Evolutionary conservation across 1,140 invertebrate genomes (phyloP).

Genomic region (Cardiocondyla obscurior): DNA sequence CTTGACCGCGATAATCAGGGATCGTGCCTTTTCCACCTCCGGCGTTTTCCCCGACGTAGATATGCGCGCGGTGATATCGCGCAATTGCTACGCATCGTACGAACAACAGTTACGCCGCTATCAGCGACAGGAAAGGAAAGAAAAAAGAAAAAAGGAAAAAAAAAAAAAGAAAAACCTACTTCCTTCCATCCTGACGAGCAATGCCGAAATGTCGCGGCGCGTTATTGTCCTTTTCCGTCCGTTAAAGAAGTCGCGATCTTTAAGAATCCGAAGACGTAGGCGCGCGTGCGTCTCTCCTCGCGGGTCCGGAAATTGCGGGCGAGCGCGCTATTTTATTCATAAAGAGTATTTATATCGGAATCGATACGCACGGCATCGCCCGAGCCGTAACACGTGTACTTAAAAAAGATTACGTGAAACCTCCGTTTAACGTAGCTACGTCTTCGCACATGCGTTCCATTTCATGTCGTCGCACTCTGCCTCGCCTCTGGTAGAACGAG

Average conservation of each 20-base stretch:
- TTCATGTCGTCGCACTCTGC: not conserved
- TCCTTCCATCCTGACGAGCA: not conserved
- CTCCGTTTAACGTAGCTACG: not conserved
- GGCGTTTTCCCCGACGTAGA: not conserved
- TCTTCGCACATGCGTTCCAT: not conserved
- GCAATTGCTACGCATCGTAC: not conserved
- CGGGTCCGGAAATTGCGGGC: conserved; percentile 22
- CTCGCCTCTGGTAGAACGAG: not conserved
- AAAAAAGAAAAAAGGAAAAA: no score
- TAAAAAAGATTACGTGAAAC: conserved; percentile 38
- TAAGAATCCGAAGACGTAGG: not conserved
- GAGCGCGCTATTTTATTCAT: conserved; percentile 46
- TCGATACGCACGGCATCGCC: conserved; percentile 4
- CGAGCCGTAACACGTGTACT: not conserved
- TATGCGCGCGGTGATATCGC: not conserved
- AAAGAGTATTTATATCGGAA: conserved; percentile 16
- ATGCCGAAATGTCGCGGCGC: not conserved
- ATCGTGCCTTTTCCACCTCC: not conserved
- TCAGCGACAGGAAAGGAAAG: no score
- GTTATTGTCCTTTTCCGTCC: not conserved
- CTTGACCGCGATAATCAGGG: conserved; percentile 30
- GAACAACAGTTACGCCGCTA: conserved; percentile 2
- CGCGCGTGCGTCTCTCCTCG: not conserved
- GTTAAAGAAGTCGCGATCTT: conserved; percentile 1
- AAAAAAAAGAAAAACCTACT: not conserved